These are phyloP conservation scores for Emmelina monodactyla DNA, from an alignment of 2,888 invertebrate species.

Conservation along the genomic window DNA sequence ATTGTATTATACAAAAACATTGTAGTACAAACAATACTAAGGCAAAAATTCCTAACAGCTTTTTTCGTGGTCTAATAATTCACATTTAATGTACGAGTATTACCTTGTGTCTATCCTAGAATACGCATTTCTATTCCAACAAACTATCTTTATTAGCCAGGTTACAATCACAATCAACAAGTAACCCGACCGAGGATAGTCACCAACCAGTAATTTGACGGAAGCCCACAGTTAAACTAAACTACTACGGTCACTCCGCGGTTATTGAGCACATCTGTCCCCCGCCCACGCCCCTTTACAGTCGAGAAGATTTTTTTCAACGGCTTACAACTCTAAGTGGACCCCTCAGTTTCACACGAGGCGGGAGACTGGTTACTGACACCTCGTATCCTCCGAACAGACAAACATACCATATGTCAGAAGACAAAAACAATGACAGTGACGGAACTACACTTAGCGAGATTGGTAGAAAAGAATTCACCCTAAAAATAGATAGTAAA, in stretches of 20 bases:
- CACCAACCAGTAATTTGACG: slow-evolving; percentile 34
- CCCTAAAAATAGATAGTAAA: not conserved
- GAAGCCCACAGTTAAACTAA: slow-evolving; percentile 58
- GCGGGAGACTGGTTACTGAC: slow-evolving; percentile 25
- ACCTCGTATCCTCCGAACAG: slow-evolving; percentile 29
- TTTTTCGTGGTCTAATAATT: too few species aligned
- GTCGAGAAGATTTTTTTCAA: slow-evolving; percentile 26
- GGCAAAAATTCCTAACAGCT: too few species aligned
- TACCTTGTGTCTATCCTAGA: too few species aligned
- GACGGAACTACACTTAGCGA: too few species aligned
- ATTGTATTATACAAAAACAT: too few species aligned
- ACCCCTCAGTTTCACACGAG: slow-evolving; percentile 38
- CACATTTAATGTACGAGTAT: too few species aligned
- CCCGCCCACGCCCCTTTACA: slow-evolving; percentile 42
- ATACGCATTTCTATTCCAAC: too few species aligned
- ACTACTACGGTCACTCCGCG: slow-evolving; percentile 53
- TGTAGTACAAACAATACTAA: too few species aligned
- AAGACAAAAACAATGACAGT: too few species aligned
- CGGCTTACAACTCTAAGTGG: slow-evolving; percentile 42
- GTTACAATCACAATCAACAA: too few species aligned
- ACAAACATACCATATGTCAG: slow-evolving; percentile 31
- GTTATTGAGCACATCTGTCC: slow-evolving; percentile 34
- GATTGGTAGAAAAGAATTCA: too few species aligned
- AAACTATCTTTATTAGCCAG: too few species aligned
- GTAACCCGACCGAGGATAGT: not conserved